Evolutionary conservation across 2,888 invertebrate genomes (phyloP).

Genomic region (Folsomia manolachei): DNA sequence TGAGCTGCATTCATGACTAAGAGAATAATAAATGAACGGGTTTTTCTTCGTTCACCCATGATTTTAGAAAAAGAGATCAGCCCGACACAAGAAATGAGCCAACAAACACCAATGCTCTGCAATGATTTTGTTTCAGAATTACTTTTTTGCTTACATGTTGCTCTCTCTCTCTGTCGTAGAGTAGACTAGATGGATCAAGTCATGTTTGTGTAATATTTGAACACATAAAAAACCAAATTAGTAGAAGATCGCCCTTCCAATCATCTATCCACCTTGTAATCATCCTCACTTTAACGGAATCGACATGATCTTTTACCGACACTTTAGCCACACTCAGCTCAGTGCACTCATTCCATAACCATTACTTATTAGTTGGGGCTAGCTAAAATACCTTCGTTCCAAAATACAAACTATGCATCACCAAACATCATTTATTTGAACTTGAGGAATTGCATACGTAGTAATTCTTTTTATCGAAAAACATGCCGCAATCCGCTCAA

Average conservation of each 20-base stretch:
- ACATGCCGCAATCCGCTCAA: too few relatives aligned
- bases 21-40: constrained; percentile 17
- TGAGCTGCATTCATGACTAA: neutral
- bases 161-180: too few relatives aligned
- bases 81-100: constrained; percentile 16
- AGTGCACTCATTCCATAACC: too few relatives aligned
- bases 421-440: too few relatives aligned
- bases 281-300: constrained; percentile 49
- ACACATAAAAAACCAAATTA: constrained; percentile 48
- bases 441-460: neutral
- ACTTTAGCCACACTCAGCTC: constrained; percentile 5
- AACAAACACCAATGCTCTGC: constrained; percentile 1
- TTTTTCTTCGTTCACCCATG: neutral
- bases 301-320: constrained; percentile 23
- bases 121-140: constrained; percentile 5
- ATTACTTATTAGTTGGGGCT: neutral
- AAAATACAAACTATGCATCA: neutral
- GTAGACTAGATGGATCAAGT: constrained; percentile 11
- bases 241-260: constrained; percentile 46
- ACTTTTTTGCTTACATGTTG: too few relatives aligned
- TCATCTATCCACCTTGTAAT: constrained; percentile 48
- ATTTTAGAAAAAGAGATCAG: constrained; percentile 11
- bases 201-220: neutral
- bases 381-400: neutral
- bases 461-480: neutral